Conservation (phyloP, 2,888 invertebrate species). For the Sarcophaga caerulescens region DNA sequence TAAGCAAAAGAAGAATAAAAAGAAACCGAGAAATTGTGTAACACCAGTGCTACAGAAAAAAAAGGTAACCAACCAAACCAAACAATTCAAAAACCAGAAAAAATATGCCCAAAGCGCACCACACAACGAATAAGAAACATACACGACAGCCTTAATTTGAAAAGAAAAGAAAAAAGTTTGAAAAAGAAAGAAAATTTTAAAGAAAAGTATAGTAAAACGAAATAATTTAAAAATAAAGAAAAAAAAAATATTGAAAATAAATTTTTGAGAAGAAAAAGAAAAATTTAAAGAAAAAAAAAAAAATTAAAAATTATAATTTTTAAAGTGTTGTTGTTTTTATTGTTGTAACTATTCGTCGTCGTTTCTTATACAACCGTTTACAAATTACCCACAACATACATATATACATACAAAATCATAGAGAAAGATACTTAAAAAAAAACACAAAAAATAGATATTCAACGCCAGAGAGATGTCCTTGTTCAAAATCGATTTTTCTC, state of each 20-base stretch:
- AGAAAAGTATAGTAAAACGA: slow-evolving; percentile 24
- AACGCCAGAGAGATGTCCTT: slow-evolving; percentile 76
- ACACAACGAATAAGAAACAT: slow-evolving; percentile 2
- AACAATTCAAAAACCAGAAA: slow-evolving; percentile 7
- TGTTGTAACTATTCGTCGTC: slow-evolving; percentile 43
- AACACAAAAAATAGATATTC: slow-evolving; percentile 40
- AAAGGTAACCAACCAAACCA: slow-evolving; percentile 67
- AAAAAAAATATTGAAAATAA: slow-evolving; percentile 31
- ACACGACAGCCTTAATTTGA: slow-evolving; percentile 45
- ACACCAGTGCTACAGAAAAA: slow-evolving; percentile 69
- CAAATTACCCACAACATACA: not conserved
- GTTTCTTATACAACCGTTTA: slow-evolving; percentile 25
- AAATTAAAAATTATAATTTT: slow-evolving; percentile 41
- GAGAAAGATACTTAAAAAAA: slow-evolving; percentile 34
- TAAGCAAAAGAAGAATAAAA: not conserved
- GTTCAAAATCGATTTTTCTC: slow-evolving; percentile 79
- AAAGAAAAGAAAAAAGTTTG: slow-evolving; percentile 9
- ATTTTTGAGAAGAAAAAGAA: slow-evolving; percentile 1
- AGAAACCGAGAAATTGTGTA: slow-evolving; percentile 69
- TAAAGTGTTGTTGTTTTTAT: slow-evolving; percentile 23
- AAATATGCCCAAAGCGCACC: slow-evolving; percentile 37
- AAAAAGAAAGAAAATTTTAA: slow-evolving; percentile 4
- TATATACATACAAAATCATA: slow-evolving; percentile 27
- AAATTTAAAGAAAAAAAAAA: slow-evolving; percentile 49
- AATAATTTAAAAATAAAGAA: slow-evolving; percentile 11